These are phyloP conservation scores for Pseudeuparius sepicola DNA, from an alignment of 2,888 invertebrate genomes.

Conservation along the genomic window DNA sequence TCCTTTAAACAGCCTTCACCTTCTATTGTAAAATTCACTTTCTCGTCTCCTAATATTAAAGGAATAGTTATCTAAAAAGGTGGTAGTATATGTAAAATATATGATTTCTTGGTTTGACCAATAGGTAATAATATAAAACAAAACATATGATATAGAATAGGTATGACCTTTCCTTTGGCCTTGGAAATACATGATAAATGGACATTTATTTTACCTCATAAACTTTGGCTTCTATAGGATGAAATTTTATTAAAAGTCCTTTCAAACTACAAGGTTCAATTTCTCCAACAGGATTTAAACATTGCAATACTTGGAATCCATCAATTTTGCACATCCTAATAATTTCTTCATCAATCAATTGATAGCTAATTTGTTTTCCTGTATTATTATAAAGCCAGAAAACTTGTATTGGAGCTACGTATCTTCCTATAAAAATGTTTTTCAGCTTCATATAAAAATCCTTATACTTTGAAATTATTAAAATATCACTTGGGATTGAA, in stretches of 20 bases:
- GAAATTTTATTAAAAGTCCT: conserved; percentile 37
- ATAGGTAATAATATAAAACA: no score
- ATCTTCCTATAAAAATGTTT: conserved; percentile 32
- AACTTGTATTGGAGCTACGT: conserved; percentile 30
- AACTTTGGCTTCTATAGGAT: conserved; percentile 33
- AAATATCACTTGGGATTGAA: conserved; percentile 18
- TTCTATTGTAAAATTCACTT: not conserved
- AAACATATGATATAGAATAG: no score
- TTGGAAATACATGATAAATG: no score
- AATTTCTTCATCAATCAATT: conserved; percentile 28
- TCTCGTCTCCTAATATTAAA: no score
- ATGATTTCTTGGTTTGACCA: no score
- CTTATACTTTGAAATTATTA: conserved; percentile 20
- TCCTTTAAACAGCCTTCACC: conserved; percentile 3
- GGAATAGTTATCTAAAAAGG: no score
- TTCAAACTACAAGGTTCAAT: conserved; percentile 27
- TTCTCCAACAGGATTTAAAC: conserved; percentile 32
- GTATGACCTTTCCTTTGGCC: no score
- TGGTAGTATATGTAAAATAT: no score
- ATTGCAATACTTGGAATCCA: conserved; percentile 33
- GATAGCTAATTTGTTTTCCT: conserved; percentile 26
- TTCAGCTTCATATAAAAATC: conserved; percentile 25
- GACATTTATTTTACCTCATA: conserved; percentile 34
- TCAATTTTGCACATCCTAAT: conserved; percentile 28
- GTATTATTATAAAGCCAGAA: conserved; percentile 39